Evolutionary conservation across 2,797 vertebrate genomes (phyloP).

Genomic region (Dendrocincla tyrannina): DNA sequence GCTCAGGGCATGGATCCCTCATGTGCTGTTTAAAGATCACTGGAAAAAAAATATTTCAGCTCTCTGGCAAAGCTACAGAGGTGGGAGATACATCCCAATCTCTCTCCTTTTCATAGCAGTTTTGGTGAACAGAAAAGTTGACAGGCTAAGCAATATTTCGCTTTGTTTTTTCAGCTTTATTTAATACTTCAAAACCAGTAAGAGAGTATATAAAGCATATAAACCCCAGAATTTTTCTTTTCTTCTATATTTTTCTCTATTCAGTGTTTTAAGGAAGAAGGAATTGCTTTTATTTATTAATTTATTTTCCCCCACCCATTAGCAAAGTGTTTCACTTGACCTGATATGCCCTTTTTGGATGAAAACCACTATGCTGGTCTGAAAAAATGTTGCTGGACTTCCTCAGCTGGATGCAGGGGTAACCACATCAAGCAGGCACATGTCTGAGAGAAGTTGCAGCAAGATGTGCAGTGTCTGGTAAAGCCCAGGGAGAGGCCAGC

Average conservation of each 20-base stretch:
- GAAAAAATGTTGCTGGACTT: neutral
- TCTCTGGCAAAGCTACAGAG: neutral
- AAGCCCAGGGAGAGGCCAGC: neutral
- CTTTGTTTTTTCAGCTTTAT: neutral
- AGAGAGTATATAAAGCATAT: neutral
- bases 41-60: neutral
- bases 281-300: neutral
- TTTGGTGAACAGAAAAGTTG: neutral
- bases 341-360: neutral
- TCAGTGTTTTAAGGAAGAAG: neutral
- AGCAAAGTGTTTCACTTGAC: neutral
- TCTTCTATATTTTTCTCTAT: neutral
- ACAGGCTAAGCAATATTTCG: neutral
- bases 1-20: neutral
- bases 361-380: neutral
- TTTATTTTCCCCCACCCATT: neutral
- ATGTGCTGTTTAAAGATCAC: neutral
- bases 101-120: neutral
- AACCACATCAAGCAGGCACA: neutral
- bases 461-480: neutral
- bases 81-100: neutral
- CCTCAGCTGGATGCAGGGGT: neutral
- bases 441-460: neutral
- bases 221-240: neutral
- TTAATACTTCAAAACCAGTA: neutral